A percentile compares a stretch with the other conserved stretches of the same genome.
These are phyloP conservation scores for Actinernus sp. DNA, from an alignment of 92 coral and sea anemone genomes.

Conservation along the genomic window DNA sequence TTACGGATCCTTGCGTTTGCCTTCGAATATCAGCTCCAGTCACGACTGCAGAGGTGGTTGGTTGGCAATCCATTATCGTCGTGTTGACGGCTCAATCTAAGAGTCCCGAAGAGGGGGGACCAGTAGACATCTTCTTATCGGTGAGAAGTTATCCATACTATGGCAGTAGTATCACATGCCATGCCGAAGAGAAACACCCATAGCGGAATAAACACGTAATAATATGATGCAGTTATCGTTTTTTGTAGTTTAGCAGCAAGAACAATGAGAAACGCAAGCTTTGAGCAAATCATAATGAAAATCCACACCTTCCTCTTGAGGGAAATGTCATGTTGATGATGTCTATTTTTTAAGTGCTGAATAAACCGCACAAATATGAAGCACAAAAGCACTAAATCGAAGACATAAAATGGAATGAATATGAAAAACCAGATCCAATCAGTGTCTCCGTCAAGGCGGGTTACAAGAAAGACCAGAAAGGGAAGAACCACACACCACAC, in stretches of 20 bases:
- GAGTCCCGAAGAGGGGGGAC: too few species aligned
- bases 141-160: constrained; percentile 73
- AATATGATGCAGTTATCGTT: constrained; percentile 75
- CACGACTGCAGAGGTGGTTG: too few species aligned
- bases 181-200: constrained; percentile 85
- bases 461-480: constrained; percentile 81
- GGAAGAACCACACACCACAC: constrained; percentile 89
- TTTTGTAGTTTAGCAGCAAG: constrained; percentile 83
- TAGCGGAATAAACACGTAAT: constrained; percentile 84
- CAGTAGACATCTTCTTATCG: too few species aligned
- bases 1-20: too few species aligned
- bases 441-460: constrained; percentile 87
- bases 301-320: constrained; percentile 87
- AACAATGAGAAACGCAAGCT: constrained; percentile 79
- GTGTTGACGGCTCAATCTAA: too few species aligned
- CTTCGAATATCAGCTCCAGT: too few species aligned
- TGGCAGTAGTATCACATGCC: constrained; percentile 62
- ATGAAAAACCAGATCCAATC: constrained; percentile 91
- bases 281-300: constrained; percentile 65
- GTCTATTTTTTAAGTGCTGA: constrained; percentile 76
- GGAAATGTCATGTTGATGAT: constrained; percentile 53
- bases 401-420: constrained; percentile 81
- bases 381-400: constrained; percentile 65
- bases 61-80: too few species aligned
- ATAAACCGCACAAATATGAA: constrained; percentile 65